Evolutionary conservation across 2,888 invertebrate genomes (phyloP), one percentile per base, ranked within the genome.

Genomic region (Pterobdella sp.): DNA sequence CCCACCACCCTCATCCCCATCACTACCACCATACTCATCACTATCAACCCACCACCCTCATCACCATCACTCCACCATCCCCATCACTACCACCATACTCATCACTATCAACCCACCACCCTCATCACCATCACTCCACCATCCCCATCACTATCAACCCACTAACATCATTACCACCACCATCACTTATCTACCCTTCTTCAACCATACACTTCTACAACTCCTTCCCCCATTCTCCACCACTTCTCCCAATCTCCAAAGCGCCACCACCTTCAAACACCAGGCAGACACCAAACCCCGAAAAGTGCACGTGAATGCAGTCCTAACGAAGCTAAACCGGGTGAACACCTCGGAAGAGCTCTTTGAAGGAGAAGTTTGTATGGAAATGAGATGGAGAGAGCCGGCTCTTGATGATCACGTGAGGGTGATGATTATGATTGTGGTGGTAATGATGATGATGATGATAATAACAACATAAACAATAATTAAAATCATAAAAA

Each of bases 301-400:
- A 18, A 56, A 3, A 56, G 65, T 65, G 65, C 35, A 65, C 31
- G n/a, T 65, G 65, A 65, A 31, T 3, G 65, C 29, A 4, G 3
- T 29, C 29, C n/a, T 65, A 2, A 29, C 29, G 3, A 65, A 31
- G 35, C 4, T 65, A 18, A n/a, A n/a, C 18, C 42, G 42, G 42
- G 37, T 68, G 18, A 68, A 68, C 68, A 68, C 68, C 1, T 29
- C 34, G 10, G 22, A 68, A 31, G 68, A 68, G 68, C 18, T 10
- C 68, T 68, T 42, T 32, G n/a, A 69, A 22, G 69, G 22, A 32
- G 69, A 69, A 69, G 52, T 69, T n/a, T 29, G 26, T 32, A 1
- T 69, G 4, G 37, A 69, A 52, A 32, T 31, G 4, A 69, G 31
- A 52, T 69, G 69, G 69, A 69, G 29, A 32, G 69, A 69, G 26